A percentile compares a stretch with the other conserved stretches of the same genome.
These are phyloP conservation scores for Selenia dentaria DNA, from an alignment of 2,888 invertebrate genomes.

Conservation along the genomic window DNA sequence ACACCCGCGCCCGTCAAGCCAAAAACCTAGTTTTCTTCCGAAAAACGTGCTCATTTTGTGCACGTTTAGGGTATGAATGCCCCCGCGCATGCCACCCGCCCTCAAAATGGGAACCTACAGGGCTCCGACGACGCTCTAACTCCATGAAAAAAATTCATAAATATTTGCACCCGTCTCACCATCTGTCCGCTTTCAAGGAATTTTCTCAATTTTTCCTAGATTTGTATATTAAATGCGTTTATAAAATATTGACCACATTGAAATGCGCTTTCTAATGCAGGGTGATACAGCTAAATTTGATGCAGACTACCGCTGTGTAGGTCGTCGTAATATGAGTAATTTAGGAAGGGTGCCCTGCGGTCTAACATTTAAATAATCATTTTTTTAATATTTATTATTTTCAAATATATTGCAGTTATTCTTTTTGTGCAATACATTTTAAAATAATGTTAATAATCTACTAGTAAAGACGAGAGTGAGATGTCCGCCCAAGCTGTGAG, in stretches of 20 bases:
- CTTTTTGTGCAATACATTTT: constrained; percentile 41
- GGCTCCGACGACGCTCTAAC: constrained; percentile 29
- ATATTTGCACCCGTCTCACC: constrained; percentile 45
- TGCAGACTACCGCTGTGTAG: constrained; percentile 7
- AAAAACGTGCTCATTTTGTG: constrained; percentile 67
- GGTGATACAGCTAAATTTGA: constrained; percentile 36
- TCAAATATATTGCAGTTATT: constrained; percentile 26
- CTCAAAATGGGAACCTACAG: constrained; percentile 26
- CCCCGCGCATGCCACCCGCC: constrained; percentile 62
- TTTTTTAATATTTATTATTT: constrained; percentile 50
- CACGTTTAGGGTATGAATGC: constrained; percentile 60
- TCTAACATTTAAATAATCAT: constrained; percentile 28
- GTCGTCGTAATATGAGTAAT: constrained; percentile 30
- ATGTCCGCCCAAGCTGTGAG: constrained; percentile 61
- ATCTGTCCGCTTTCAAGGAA: constrained; percentile 42
- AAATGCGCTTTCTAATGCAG: constrained; percentile 44
- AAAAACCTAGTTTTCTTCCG: constrained; percentile 62
- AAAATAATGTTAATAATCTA: constrained; percentile 22
- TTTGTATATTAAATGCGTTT: constrained; percentile 34
- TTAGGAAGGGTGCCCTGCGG: constrained; percentile 30
- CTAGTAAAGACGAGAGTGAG: constrained; percentile 28
- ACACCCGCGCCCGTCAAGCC: constrained; percentile 43
- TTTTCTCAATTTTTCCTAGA: constrained; percentile 35
- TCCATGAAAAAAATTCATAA: constrained; percentile 61
- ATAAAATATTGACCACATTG: constrained; percentile 29